These are phyloP conservation scores for Diachrysia chrysitis DNA, from an alignment of 2,888 invertebrate species.

Conservation along the genomic window DNA sequence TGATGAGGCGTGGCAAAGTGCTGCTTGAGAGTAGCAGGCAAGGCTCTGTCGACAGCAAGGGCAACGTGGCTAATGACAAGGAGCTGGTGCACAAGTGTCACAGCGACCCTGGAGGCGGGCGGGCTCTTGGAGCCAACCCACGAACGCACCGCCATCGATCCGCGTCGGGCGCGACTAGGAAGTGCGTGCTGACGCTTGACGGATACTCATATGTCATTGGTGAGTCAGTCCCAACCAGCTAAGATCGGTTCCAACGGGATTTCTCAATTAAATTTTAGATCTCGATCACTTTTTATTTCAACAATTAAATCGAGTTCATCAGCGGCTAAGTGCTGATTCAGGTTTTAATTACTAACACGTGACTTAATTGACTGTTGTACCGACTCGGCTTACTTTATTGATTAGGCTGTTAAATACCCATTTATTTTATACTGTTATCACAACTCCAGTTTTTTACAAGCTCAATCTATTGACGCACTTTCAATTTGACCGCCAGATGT, in stretches of 20 bases:
- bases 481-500: slow-evolving; percentile 49
- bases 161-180: slow-evolving; percentile 90
- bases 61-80: slow-evolving; percentile 83
- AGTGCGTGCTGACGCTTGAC: slow-evolving; percentile 95
- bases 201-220: slow-evolving; percentile 97
- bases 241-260: slow-evolving; percentile 18
- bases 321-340: slow-evolving; percentile 30
- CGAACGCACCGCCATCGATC: slow-evolving; percentile 82
- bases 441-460: slow-evolving; percentile 25
- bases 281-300: slow-evolving; percentile 34
- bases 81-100: slow-evolving; percentile 92
- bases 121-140: slow-evolving; percentile 79
- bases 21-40: slow-evolving; percentile 85
- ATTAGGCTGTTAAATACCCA: slow-evolving; percentile 23
- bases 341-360: slow-evolving; percentile 39
- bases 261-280: slow-evolving; percentile 16
- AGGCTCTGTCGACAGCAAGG: slow-evolving; percentile 84
- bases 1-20: slow-evolving; percentile 86
- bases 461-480: slow-evolving; percentile 39
- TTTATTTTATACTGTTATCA: slow-evolving; percentile 35
- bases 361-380: slow-evolving; percentile 20
- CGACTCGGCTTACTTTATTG: slow-evolving; percentile 12
- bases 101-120: slow-evolving; percentile 90
- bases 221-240: slow-evolving; percentile 79
- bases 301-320: slow-evolving; percentile 36